Evolutionary conservation across 2,888 invertebrate species (phyloP), one percentile per base, ranked within the genome.

Genomic region (Dolichomitus sp.): DNA sequence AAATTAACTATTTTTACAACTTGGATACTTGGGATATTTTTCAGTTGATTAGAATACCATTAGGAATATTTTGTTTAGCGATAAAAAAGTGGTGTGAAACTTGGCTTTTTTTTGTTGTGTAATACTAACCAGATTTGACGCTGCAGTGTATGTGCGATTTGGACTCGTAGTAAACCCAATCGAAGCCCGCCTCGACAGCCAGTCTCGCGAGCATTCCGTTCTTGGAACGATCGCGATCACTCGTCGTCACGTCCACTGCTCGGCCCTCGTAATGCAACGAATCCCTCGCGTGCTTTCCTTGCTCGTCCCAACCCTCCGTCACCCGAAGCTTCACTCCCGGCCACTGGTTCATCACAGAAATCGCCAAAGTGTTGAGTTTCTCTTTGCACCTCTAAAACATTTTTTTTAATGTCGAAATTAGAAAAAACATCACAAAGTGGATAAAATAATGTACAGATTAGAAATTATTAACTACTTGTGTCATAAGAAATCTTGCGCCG

Each of bases 271-370:
- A 99, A 95, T 99, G 99, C 88, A 99, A 95, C 69, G 98, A 98
- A 92, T 98, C 97, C 85, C 95, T 95, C 77, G 96, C 95, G 93
- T 98, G 97, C 78, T 96, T 96, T 85, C 95, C 96, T 91, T 97
- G 97, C 93, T 99, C 99, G 92, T 98, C 98, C 99, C 99, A 99
- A 75, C 98, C 98, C 94, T 99, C 99, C 86, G 97, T 98, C 85
- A 99, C 99, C 77, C 98, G 95, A 89, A 99, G 95, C 89, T 96
- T 96, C 84, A 99, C 97, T n/a, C 98, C 98, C 0, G 99, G 99
- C 99, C 99, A 99, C 94, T 98, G 98, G 95, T 99, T 99, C 98
- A 99, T 98, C 94, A 99, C 99, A 90, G 98, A 97, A 92, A 99
- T 98, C 77, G 99, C 98, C 92, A 99, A 94, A 80, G 98, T 98